Percentiles rank a stretch among this genome's conserved stretches.
Conservation (phyloP, 2,888 invertebrate genomes). For the Diogma glabrata region DNA sequence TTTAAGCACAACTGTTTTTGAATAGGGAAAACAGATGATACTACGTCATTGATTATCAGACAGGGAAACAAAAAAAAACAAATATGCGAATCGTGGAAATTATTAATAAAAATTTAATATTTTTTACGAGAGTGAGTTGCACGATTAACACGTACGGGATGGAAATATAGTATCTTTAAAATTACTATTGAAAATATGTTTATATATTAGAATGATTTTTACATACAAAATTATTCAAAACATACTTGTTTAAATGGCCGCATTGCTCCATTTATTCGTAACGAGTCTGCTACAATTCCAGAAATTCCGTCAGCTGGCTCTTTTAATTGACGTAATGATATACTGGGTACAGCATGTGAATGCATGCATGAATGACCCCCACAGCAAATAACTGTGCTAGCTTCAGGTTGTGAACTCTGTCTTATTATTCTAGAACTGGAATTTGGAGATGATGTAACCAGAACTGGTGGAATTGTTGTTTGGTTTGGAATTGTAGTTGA, state of each 20-base stretch:
- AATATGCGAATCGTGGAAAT: too few relatives aligned
- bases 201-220: too few relatives aligned
- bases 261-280: slow-evolving; percentile 93
- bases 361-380: slow-evolving; percentile 50
- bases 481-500: slow-evolving; percentile 28
- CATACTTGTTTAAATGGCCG: slow-evolving; percentile 90
- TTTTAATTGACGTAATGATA: slow-evolving; percentile 74
- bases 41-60: too few relatives aligned
- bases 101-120: too few relatives aligned
- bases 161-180: too few relatives aligned
- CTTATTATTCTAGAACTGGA: slow-evolving; percentile 70
- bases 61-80: too few relatives aligned
- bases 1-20: too few relatives aligned
- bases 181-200: too few relatives aligned
- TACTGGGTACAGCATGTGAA: slow-evolving; percentile 60
- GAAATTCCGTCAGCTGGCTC: slow-evolving; percentile 75
- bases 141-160: too few relatives aligned
- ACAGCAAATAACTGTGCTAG: slow-evolving; percentile 40
- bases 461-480: slow-evolving; percentile 49
- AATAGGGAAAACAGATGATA: too few relatives aligned
- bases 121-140: too few relatives aligned
- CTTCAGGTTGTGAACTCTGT: slow-evolving; percentile 40
- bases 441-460: slow-evolving; percentile 54
- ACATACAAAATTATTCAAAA: too few relatives aligned
- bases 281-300: slow-evolving; percentile 90